Percentiles rank a stretch among this genome's conserved stretches.
phyloP scores from a whole-genome alignment of 2,888 invertebrate species.

The Thera obeliscata region DNA sequence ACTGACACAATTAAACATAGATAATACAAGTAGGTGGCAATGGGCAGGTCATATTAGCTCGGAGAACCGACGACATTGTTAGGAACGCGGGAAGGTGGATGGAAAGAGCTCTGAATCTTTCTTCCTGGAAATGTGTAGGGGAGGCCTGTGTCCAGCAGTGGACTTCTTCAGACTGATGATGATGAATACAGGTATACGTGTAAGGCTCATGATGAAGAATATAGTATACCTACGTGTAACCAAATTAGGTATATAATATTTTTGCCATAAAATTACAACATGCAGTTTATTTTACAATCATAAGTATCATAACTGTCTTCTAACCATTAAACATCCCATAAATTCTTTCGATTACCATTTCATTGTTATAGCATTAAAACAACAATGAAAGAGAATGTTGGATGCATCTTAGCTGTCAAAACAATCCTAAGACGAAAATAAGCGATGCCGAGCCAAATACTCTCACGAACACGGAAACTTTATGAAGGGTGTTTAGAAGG shows the following conservation, averaged over 20 bases:
- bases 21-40: no score
- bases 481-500: conserved; percentile 36
- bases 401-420: conserved; percentile 51
- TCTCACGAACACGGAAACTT: conserved; percentile 61
- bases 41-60: no score
- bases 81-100: no score
- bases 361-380: conserved; percentile 34
- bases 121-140: no score
- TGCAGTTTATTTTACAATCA: neutral
- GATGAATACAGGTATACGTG: no score
- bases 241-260: neutral
- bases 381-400: conserved; percentile 45
- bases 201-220: no score
- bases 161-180: no score
- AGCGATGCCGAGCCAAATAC: conserved; percentile 50
- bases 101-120: no score
- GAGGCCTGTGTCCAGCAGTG: no score
- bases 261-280: conserved; percentile 5
- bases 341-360: conserved; percentile 27
- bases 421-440: conserved; percentile 56
- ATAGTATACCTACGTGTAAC: no score
- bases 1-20: no score
- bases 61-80: no score
- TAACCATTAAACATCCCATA: conserved; percentile 13
- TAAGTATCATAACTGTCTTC: conserved; percentile 1